These are phyloP conservation scores for Acyrthosiphon pisum DNA, from an alignment of 1,140 invertebrate genomes.

Conservation along the genomic window DNA sequence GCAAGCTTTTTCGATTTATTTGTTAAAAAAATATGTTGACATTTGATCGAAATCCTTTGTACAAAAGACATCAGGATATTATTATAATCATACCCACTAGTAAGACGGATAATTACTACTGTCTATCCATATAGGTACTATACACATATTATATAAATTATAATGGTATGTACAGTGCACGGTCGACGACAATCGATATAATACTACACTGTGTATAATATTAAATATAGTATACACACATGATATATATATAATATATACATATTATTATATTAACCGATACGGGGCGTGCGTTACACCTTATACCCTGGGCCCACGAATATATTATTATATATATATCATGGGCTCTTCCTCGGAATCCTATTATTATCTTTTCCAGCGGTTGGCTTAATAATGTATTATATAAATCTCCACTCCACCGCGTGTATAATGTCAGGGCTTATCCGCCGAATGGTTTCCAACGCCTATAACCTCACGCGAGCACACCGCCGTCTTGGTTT, in stretches of 20 bases:
- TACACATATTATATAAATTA: no score
- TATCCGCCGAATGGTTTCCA: constrained; percentile 5
- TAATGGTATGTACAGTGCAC: not conserved
- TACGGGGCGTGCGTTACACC: not conserved
- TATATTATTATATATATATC: not conserved
- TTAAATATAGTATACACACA: not conserved
- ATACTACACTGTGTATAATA: not conserved
- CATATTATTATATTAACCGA: not conserved
- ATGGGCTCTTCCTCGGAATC: not conserved
- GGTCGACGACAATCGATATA: not conserved
- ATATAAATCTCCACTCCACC: not conserved
- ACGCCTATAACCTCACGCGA: not conserved
- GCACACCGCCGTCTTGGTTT: not conserved
- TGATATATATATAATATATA: not conserved
- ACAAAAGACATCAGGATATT: no score
- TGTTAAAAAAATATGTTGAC: no score
- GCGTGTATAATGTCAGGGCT: not conserved
- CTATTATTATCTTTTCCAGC: constrained; percentile 49
- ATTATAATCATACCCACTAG: no score
- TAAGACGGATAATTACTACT: no score
- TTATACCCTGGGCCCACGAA: not conserved
- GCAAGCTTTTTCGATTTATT: no score
- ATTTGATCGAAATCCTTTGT: no score
- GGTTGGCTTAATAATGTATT: constrained; percentile 3
- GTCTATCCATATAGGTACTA: no score